These are phyloP conservation scores for Apodemus speciosus DNA, from an alignment of 2,113 vertebrate genomes.

Conservation along the genomic window DNA sequence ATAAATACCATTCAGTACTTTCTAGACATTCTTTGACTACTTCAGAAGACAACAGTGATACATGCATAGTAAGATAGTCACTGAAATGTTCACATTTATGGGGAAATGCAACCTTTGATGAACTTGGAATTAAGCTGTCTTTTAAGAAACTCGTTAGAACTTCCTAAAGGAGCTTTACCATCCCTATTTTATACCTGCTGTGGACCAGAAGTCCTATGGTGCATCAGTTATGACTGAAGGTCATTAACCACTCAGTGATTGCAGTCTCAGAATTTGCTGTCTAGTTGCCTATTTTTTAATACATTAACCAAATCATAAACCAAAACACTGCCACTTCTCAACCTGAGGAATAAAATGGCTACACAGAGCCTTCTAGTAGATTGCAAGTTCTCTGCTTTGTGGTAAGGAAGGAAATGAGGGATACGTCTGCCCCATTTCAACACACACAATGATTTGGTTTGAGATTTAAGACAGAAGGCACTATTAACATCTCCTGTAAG, in stretches of 20 bases:
- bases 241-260: not conserved
- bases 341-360: slow-evolving; percentile 73
- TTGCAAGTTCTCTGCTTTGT: slow-evolving; percentile 70
- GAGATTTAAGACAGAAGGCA: slow-evolving; percentile 89
- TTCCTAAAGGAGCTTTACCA: slow-evolving; percentile 52
- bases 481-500: slow-evolving; percentile 84
- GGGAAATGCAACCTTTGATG: slow-evolving; percentile 63
- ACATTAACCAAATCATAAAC: slow-evolving; percentile 61
- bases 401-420: slow-evolving; percentile 74
- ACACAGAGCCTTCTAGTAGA: slow-evolving; percentile 62
- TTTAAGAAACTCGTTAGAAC: slow-evolving; percentile 54
- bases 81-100: slow-evolving; percentile 55
- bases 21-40: slow-evolving; percentile 58
- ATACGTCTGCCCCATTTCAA: slow-evolving; percentile 87
- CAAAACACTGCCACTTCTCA: slow-evolving; percentile 77
- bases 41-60: slow-evolving; percentile 65
- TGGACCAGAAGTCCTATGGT: slow-evolving; percentile 76
- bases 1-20: slow-evolving; percentile 9
- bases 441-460: slow-evolving; percentile 86
- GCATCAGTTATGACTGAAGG: slow-evolving; percentile 51
- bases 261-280: slow-evolving; percentile 48
- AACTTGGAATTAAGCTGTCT: slow-evolving; percentile 44
- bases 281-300: slow-evolving; percentile 36
- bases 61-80: not conserved
- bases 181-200: slow-evolving; percentile 47